Percentiles rank a stretch among this genome's conserved stretches.
phyloP scores from a whole-genome alignment of 2,113 vertebrate species.

The Trinectes maculatus region DNA sequence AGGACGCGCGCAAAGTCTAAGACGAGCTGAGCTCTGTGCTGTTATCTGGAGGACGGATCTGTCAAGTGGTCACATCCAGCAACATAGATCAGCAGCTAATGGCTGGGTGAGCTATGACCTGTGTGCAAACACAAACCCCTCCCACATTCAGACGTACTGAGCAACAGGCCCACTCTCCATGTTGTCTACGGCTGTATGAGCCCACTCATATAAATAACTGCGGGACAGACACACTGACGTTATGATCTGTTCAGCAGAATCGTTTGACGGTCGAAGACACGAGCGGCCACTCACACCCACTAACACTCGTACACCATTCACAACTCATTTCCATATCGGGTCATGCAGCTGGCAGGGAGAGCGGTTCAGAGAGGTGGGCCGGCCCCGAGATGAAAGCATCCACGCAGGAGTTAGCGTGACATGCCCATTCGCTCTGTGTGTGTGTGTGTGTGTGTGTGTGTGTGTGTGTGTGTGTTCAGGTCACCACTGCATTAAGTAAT shows the following conservation, averaged over 20 bases:
- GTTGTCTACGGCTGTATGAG: not conserved
- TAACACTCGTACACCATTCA: conserved; percentile 39
- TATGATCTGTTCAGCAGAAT: not conserved
- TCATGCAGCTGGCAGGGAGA: conserved; percentile 41
- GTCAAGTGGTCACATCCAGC: conserved; percentile 41
- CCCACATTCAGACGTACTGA: conserved; percentile 1
- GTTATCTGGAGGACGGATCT: conserved; percentile 30
- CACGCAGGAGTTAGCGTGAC: conserved; percentile 55
- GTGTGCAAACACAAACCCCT: conserved; percentile 44
- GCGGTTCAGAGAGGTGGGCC: conserved; percentile 44
- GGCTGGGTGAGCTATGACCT: conserved; percentile 44
- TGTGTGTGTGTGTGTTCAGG: conserved; percentile 36
- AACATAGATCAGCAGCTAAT: conserved; percentile 42
- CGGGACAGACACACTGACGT: not conserved
- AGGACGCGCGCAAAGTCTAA: conserved; percentile 21
- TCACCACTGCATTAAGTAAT: conserved; percentile 45
- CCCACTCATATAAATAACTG: conserved; percentile 1
- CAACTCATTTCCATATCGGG: conserved; percentile 67
- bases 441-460: conserved; percentile 1
- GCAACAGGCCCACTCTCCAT: conserved; percentile 18
- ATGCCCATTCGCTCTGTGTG: conserved; percentile 18
- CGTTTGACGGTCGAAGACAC: conserved; percentile 19
- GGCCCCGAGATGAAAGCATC: conserved; percentile 50
- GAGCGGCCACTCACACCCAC: conserved; percentile 10
- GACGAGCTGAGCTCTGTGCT: conserved; percentile 1